Evolutionary conservation across 2,113 vertebrate genomes (phyloP).

Genomic region (Halichoerus grypus): DNA sequence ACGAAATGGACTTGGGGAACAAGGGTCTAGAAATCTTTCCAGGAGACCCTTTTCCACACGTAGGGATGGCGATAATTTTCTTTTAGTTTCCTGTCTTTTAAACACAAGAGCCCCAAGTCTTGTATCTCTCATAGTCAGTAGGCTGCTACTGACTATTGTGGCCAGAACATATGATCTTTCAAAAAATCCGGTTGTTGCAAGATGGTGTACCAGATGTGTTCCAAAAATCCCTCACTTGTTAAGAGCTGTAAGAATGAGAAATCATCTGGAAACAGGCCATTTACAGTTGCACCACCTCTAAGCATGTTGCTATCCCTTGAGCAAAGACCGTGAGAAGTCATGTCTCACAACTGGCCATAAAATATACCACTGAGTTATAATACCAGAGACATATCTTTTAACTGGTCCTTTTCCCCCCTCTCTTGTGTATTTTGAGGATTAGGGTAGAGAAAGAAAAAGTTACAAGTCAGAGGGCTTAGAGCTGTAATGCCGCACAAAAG

Average conservation of each 20-base stretch:
- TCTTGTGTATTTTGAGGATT: not conserved
- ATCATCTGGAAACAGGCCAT: conserved; percentile 53
- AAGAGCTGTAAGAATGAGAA: conserved; percentile 55
- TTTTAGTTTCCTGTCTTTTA: conserved; percentile 76
- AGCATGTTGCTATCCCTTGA: not conserved
- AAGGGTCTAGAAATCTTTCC: conserved; percentile 75
- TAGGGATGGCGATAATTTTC: conserved; percentile 79
- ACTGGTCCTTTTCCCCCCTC: not conserved
- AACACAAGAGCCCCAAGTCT: conserved; percentile 73
- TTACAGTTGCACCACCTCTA: not conserved
- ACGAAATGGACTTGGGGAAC: conserved; percentile 72
- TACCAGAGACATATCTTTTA: not conserved
- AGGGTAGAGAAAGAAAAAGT: conserved; percentile 3
- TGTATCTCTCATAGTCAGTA: conserved; percentile 79
- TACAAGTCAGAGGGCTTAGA: conserved; percentile 28
- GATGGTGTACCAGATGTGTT: conserved; percentile 58
- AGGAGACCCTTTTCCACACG: conserved; percentile 75
- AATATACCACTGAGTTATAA: not conserved
- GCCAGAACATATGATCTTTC: conserved; percentile 64
- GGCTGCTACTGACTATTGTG: conserved; percentile 69
- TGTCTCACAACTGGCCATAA: conserved; percentile 10
- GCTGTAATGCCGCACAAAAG: conserved; percentile 20
- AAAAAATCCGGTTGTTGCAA: conserved; percentile 62
- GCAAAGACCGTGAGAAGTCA: not conserved
- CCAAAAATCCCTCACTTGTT: conserved; percentile 47